Base-by-base conservation (phyloP, 1,140 invertebrate species). In the Mactra quadrangularis region DNA sequence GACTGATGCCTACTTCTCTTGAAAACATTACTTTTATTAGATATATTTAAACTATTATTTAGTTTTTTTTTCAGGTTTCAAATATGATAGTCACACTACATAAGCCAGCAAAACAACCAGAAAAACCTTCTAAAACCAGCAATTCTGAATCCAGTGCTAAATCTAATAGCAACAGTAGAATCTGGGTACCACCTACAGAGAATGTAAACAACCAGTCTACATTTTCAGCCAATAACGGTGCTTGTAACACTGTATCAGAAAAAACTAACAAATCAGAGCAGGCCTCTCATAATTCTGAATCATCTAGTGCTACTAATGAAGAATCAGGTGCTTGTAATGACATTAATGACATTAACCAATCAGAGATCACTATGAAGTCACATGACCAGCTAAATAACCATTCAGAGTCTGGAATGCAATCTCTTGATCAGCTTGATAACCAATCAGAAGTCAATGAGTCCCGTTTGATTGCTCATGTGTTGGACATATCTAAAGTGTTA, bases 401-500 rank as follows among this genome's bases (percentile, higher is more conserved):
- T n/a, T n/a, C n/a, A n/a, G n/a, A n/a, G n/a, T n/a, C n/a, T n/a
- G n/a, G n/a, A n/a, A n/a, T n/a, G n/a, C n/a, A n/a, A n/a, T n/a
- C n/a, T n/a, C n/a, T n/a, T n/a, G n/a, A n/a, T n/a, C n/a, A n/a
- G n/a, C n/a, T n/a, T n/a, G n/a, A n/a, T n/a, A n/a, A n/a, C n/a
- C n/a, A n/a, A n/a, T n/a, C n/a, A n/a, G n/a, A n/a, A n/a, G n/a
- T n/a, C n/a, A n/a, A n/a, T 38, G 85, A 79, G 6, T 81, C 84
- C 85, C 95, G 95, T 6, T 94, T 98, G 87, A 95, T 95, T 45
- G 94, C 98, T 90, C 97, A 97, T 94, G 96, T 97, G n/a, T 93
- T 98, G 52, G 97, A 98, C 92, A 96, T 98, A 76, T 95, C 95
- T 22, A 94, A 95, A 55, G 95, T 96, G 64, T 89, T 96, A n/a